phyloP scores from a whole-genome alignment of 2,888 invertebrate genomes.

The Diogma glabrata region DNA sequence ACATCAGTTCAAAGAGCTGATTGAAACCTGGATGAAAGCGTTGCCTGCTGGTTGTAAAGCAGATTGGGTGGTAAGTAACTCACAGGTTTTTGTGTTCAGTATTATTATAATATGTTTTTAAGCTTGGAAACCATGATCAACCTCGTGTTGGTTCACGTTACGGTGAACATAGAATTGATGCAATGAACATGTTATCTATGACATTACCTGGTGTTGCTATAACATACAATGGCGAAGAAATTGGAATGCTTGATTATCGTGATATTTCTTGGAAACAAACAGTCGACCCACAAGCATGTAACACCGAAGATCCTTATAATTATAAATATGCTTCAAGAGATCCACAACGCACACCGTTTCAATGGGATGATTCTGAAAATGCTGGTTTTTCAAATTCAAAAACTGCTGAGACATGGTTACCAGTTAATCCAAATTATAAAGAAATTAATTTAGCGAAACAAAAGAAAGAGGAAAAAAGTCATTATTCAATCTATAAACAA shows the following conservation, averaged over 20 bases:
- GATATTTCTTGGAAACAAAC: conserved; percentile 33
- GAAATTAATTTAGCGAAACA: conserved; percentile 43
- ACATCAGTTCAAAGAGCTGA: conserved; percentile 44
- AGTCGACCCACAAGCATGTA: conserved; percentile 12
- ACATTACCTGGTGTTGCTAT: conserved; percentile 75
- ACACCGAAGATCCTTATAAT: conserved; percentile 39
- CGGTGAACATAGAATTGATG: conserved; percentile 55
- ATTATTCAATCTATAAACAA: conserved; percentile 44
- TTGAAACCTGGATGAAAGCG: conserved; percentile 52
- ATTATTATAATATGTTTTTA: too few species aligned
- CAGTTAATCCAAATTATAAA: conserved; percentile 44
- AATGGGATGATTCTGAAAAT: conserved; percentile 44
- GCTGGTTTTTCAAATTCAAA: conserved; percentile 27
- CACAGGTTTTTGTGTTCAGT: too few species aligned
- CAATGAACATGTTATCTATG: conserved; percentile 68
- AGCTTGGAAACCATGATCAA: conserved; percentile 71
- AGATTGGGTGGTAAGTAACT: too few species aligned
- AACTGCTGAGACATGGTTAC: conserved; percentile 45
- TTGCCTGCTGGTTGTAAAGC: conserved; percentile 48
- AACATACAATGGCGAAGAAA: conserved; percentile 74
- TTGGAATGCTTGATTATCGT: conserved; percentile 47
- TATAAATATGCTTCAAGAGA: conserved; percentile 43
- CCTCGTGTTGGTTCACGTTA: conserved; percentile 55
- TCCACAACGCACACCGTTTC: conserved; percentile 60
- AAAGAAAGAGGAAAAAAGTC: conserved; percentile 34